Conservation (phyloP, 2,797 vertebrate species). For the Propithecus deckenii region DNA sequence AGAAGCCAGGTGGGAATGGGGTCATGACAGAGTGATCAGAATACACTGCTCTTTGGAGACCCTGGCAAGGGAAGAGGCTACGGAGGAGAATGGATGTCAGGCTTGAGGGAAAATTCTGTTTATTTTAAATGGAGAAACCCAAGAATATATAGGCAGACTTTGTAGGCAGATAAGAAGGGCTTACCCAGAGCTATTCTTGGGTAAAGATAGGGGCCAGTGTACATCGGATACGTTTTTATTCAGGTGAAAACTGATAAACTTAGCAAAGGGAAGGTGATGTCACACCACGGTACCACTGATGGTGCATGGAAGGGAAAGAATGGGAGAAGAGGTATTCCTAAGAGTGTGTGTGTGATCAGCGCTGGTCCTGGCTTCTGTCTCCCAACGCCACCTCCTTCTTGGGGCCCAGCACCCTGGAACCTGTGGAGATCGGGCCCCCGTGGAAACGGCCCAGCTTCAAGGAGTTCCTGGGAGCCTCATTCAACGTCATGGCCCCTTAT, state of each 20-base stretch:
- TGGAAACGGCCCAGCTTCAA: background rate
- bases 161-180: background rate
- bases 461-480: background rate
- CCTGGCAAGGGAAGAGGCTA: background rate
- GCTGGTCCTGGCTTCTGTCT: background rate
- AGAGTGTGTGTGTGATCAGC: background rate
- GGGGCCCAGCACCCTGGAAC: too few relatives aligned
- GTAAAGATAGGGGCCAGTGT: background rate
- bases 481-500: too few relatives aligned
- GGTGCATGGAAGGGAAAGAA: background rate
- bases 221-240: background rate
- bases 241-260: background rate
- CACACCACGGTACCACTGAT: background rate
- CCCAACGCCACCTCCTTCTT: background rate
- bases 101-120: background rate
- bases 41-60: background rate
- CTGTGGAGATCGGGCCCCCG: accelerated
- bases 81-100: background rate
- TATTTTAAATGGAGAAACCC: background rate
- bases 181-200: background rate
- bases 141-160: background rate
- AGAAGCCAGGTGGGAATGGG: background rate
- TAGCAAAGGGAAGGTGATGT: background rate
- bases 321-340: too few relatives aligned
- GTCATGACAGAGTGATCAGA: background rate